A percentile compares a stretch with the other conserved stretches of the same genome.
Evolutionary conservation across 2,797 vertebrate species (phyloP).

Genomic region (Enteromius afrohamiltoni): DNA sequence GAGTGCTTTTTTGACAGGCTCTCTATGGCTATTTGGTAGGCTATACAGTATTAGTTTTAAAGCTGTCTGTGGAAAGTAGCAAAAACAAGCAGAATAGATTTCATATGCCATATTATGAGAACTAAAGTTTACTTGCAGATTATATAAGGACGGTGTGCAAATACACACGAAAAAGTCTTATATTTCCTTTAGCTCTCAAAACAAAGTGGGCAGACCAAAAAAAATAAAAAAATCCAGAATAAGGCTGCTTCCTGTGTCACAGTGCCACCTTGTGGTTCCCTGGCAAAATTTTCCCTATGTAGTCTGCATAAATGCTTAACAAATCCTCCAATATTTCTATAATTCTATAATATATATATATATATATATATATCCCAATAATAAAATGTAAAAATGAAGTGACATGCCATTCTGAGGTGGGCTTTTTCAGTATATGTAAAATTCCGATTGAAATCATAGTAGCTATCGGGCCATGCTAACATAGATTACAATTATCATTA

Average conservation of each 20-base stretch:
- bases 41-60: background rate
- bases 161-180: background rate
- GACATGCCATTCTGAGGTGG: too few species aligned
- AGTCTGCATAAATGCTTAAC: background rate
- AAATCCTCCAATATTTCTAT: background rate
- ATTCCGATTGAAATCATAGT: background rate
- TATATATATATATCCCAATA: background rate
- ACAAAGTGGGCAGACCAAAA: background rate
- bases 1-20: background rate
- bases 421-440: too few species aligned
- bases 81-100: background rate
- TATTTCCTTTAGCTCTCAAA: background rate
- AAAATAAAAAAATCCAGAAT: background rate
- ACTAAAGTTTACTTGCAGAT: background rate
- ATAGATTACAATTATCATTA: background rate
- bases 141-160: background rate
- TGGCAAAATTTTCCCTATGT: background rate
- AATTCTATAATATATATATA: too few species aligned
- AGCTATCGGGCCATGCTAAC: background rate
- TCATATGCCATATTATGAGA: background rate
- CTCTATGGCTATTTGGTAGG: background rate
- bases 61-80: background rate
- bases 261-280: slow-evolving; percentile 73
- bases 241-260: slow-evolving; percentile 62
- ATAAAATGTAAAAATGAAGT: too few species aligned